phyloP scores from a whole-genome alignment of 2,113 vertebrate genomes.

The Todiramphus saurophagus region DNA sequence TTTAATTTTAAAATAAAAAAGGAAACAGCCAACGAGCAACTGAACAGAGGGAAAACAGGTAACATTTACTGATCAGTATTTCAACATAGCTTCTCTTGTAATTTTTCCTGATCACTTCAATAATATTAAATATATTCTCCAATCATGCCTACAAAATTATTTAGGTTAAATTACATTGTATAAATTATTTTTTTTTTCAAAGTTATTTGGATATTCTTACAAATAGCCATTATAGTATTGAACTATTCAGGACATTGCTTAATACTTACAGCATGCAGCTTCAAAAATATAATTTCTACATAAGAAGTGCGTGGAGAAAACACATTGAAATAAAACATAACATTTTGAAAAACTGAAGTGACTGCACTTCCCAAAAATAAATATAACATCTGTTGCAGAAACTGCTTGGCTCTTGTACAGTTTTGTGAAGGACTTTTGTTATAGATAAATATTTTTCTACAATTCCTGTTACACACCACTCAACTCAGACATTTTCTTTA shows the following conservation, averaged over 20 bases:
- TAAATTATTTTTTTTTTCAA: neutral
- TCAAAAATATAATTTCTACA: neutral
- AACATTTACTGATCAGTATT: conserved; percentile 40
- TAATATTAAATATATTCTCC: conserved; percentile 51
- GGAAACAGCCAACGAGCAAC: neutral
- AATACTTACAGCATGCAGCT: neutral
- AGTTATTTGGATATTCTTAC: neutral
- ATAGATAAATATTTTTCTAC: conserved; percentile 51
- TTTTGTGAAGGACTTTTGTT: conserved; percentile 44
- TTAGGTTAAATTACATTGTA: conserved; percentile 46
- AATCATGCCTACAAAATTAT: conserved; percentile 40
- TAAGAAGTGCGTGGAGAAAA: conserved; percentile 20
- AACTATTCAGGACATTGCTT: conserved; percentile 5
- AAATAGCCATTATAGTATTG: neutral
- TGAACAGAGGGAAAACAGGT: neutral
- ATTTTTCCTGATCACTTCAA: conserved; percentile 27
- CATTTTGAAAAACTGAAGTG: conserved; percentile 50
- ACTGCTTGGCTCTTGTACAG: conserved; percentile 61
- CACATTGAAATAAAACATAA: neutral
- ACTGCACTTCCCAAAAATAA: conserved; percentile 53
- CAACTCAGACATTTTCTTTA: conserved; percentile 7
- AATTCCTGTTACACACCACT: conserved; percentile 11
- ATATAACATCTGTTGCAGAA: conserved; percentile 72
- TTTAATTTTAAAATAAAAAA: neutral
- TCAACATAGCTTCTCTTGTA: conserved; percentile 33